A percentile compares a stretch with the other conserved stretches of the same genome.
Evolutionary conservation across 2,113 vertebrate species (phyloP).

Genomic region (Pomatorhinus ruficollis): DNA sequence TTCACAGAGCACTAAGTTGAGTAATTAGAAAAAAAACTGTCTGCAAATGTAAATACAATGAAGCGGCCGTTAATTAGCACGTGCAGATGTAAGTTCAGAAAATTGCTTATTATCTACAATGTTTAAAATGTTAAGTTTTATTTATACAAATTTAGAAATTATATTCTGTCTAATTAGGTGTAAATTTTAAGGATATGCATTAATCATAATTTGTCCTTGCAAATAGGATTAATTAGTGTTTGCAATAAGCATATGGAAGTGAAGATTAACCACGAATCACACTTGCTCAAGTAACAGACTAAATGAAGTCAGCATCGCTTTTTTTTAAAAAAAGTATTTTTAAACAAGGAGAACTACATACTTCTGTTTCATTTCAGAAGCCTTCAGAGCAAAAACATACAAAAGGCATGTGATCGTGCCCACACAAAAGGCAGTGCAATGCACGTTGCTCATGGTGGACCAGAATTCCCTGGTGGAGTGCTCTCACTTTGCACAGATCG

Average conservation of each 20-base stretch:
- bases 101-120: neutral
- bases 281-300: neutral
- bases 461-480: too few species aligned
- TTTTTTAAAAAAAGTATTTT: neutral
- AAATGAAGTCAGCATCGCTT: neutral
- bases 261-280: constrained; percentile 18
- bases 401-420: neutral
- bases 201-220: constrained; percentile 47
- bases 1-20: neutral
- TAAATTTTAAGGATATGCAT: constrained; percentile 43
- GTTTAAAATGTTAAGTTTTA: constrained; percentile 18
- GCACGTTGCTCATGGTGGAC: fast-evolving
- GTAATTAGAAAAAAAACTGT: neutral
- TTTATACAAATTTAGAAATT: constrained; percentile 47
- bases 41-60: constrained; percentile 34
- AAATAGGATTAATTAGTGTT: constrained; percentile 52
- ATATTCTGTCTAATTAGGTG: constrained; percentile 53
- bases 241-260: constrained; percentile 26
- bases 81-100: constrained; percentile 38
- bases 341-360: neutral
- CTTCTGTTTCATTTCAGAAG: neutral
- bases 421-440: fast-evolving
- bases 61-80: neutral
- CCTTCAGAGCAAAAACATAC: neutral
- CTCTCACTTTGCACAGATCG: neutral